These are phyloP conservation scores for Acropternis orthonyx DNA, from an alignment of 2,797 vertebrate species.

Conservation along the genomic window DNA sequence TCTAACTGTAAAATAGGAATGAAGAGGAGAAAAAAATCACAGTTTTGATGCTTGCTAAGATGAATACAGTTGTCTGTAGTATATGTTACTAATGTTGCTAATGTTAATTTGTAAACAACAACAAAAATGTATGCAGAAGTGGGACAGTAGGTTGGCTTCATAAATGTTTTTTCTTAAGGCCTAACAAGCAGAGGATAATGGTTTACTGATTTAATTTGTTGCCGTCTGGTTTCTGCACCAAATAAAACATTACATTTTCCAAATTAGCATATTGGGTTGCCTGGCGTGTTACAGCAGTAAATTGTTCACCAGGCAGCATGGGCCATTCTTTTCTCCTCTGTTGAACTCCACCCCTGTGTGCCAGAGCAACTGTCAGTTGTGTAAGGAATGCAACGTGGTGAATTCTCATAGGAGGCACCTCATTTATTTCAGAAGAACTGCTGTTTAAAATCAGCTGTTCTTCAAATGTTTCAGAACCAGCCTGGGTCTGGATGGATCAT, in stretches of 20 bases:
- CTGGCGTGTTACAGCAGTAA: neutral
- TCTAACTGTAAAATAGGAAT: neutral
- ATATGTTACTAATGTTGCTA: neutral
- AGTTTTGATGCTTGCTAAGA: neutral
- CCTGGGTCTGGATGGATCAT: neutral
- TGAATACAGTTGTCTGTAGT: neutral
- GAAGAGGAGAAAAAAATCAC: neutral
- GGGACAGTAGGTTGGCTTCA: neutral
- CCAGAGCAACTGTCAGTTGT: neutral
- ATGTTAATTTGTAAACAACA: neutral
- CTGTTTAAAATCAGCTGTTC: neutral
- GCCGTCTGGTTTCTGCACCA: slow-evolving; percentile 1
- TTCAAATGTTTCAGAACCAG: neutral
- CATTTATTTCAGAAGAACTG: neutral
- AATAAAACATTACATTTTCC: slow-evolving; percentile 10
- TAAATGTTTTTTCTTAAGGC: neutral
- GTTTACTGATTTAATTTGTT: slow-evolving; percentile 20
- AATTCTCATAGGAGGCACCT: neutral
- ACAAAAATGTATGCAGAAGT: neutral
- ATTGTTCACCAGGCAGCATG: neutral
- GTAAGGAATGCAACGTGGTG: neutral
- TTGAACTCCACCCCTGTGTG: neutral
- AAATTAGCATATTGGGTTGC: neutral
- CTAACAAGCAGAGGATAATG: neutral
- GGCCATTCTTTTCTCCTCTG: neutral